Percentiles rank a stretch among this genome's conserved stretches.
Conservation (phyloP, 2,888 invertebrate genomes). For the Himalopsyche kuldschensis region DNA sequence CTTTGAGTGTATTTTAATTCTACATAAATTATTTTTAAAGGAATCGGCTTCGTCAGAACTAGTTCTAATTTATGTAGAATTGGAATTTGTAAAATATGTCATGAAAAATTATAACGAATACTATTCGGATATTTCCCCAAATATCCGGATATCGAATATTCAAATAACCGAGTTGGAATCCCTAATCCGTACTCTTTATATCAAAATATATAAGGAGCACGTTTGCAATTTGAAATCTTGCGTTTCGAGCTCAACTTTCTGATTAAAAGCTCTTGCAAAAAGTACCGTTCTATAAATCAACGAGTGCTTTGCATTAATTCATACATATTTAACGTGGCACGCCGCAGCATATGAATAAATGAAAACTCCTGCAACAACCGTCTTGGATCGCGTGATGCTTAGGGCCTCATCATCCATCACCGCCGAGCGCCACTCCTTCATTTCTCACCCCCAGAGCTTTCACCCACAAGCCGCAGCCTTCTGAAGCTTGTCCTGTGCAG, state of each 20-base stretch:
- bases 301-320: background rate
- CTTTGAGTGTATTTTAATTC: too few species aligned
- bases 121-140: too few species aligned
- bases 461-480: background rate
- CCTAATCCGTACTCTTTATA: too few species aligned
- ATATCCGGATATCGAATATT: too few species aligned
- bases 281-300: background rate
- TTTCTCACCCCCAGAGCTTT: background rate
- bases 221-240: too few species aligned
- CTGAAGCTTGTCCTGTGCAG: background rate
- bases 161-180: too few species aligned
- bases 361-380: background rate
- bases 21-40: too few species aligned
- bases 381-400: background rate
- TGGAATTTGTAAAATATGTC: too few species aligned
- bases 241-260: background rate
- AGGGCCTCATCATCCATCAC: background rate
- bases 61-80: too few species aligned
- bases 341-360: background rate
- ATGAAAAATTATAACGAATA: too few species aligned
- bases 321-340: background rate
- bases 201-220: too few species aligned
- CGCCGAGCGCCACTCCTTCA: background rate
- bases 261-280: background rate
- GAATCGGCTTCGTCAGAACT: too few species aligned